phyloP scores from a whole-genome alignment of 64 coral and sea anemone species.

The Stichodactyla helianthus region DNA sequence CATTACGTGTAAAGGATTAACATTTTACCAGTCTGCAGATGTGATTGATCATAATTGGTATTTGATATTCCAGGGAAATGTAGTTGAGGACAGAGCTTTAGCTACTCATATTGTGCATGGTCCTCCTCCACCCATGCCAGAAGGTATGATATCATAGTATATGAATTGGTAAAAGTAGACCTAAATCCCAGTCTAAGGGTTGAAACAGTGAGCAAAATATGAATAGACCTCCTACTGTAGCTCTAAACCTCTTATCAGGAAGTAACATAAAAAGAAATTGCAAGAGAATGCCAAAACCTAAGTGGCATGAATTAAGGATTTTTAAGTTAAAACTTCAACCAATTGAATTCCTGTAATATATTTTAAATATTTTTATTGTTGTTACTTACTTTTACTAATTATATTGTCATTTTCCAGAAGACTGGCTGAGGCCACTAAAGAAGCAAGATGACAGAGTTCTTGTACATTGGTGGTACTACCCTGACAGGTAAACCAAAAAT shows the following conservation, averaged over 20 bases:
- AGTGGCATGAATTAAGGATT: too few species aligned
- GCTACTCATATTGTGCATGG: slow-evolving; percentile 91
- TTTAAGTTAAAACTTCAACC: too few species aligned
- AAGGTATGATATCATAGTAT: slow-evolving; percentile 36
- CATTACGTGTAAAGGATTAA: too few species aligned
- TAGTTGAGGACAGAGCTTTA: slow-evolving; percentile 73
- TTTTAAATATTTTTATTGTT: too few species aligned
- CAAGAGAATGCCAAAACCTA: too few species aligned
- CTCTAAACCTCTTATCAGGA: too few species aligned
- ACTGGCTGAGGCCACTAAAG: slow-evolving; percentile 87
- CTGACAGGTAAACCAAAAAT: slow-evolving; percentile 62
- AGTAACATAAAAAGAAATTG: too few species aligned
- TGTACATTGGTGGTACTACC: slow-evolving; percentile 99
- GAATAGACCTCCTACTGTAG: too few species aligned
- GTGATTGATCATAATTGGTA: too few species aligned
- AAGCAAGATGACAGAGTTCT: slow-evolving; percentile 82
- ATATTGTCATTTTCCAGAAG: slow-evolving; percentile 46
- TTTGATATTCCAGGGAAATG: slow-evolving; percentile 40
- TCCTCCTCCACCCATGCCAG: slow-evolving; percentile 73
- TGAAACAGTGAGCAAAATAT: too few species aligned
- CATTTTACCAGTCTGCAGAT: too few species aligned
- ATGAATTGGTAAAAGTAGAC: neutral
- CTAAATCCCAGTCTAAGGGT: neutral
- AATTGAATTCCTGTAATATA: too few species aligned
- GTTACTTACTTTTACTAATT: neutral